Percentiles rank a stretch among this genome's conserved stretches.
phyloP scores from a whole-genome alignment of 2,797 vertebrate species.

The Tarsius wallacei region DNA sequence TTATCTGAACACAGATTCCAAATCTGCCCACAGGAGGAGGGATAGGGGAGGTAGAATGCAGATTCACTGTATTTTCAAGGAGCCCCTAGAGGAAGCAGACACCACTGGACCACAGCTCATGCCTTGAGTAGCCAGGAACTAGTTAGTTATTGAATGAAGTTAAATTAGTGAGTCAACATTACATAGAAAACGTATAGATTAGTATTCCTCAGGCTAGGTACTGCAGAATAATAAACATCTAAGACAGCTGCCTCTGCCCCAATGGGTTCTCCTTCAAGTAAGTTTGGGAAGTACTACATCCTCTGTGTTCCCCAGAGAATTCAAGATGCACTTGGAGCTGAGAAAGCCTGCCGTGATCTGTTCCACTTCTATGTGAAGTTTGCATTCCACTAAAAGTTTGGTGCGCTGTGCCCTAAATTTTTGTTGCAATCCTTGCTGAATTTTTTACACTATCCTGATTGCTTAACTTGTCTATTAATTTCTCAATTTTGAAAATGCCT shows the following conservation, averaged over 20 bases:
- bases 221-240: not conserved
- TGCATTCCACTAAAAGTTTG: not conserved
- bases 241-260: not conserved
- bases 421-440: constrained; percentile 37
- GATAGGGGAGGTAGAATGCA: fast-evolving
- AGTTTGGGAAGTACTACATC: not conserved
- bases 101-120: not conserved
- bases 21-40: not conserved
- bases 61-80: constrained; percentile 1
- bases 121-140: constrained; percentile 17
- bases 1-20: not conserved
- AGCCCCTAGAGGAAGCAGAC: not conserved
- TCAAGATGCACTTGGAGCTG: not conserved
- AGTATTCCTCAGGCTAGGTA: not conserved
- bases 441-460: not conserved
- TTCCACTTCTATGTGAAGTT: constrained; percentile 25
- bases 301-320: not conserved
- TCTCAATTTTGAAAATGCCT: constrained; percentile 60
- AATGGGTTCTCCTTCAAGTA: not conserved
- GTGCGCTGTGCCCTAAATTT: constrained; percentile 24
- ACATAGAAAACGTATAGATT: not conserved
- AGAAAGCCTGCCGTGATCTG: not conserved
- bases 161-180: not conserved
- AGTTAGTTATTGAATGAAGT: not conserved
- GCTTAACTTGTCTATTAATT: constrained; percentile 33